Base-by-base conservation (phyloP, 2,113 vertebrate genomes). In the Phrynosoma platyrhinos region DNA sequence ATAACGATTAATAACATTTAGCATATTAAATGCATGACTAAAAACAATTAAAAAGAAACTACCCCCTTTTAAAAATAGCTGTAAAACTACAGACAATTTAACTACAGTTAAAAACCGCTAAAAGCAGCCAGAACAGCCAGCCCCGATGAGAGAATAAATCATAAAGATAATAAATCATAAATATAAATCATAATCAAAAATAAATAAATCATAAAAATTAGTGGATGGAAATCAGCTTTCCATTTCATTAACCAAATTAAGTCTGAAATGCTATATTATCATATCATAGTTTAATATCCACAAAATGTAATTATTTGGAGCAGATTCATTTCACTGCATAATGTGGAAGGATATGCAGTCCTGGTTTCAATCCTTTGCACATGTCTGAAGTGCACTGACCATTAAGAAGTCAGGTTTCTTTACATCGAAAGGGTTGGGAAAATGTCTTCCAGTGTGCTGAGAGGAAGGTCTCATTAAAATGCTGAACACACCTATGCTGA, bases 381-480 rank as follows among this genome's bases (percentile, higher is more conserved):
- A 55, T 69, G 8, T 5, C 64, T 82, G 9, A 84, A 85, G n/a
- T 58, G 62, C 81, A 76, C 18, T 89, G 79, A n/a, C 78, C 84
- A 23, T 20, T 36, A 77, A 86, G 92, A 92, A 82, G 0, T 12
- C 5, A 5, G 75, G 80, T 80, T 53, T 2, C 2, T 8, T 90
- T 83, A 83, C 62, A 80, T 32, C 30, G 64, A 89, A 12, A 32
- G 82, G 66, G 1, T 21, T 84, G 75, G 27, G 20, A 20, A 76
- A 64, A 92, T 90, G 79, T 2, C 9, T 14, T 53, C 83, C 71
- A 53, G 25, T 40, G 55, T 32, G n/a, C 53, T 86, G 18, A 86
- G 79, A 87, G 53, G 53, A 85, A 86, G 42, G 6, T 90, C 40
- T 27, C 32, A 64, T 86, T 90, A 89, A 92, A 91, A 87, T 79